Evolutionary conservation across 2,888 invertebrate species (phyloP).

Genomic region (Morinoia aosen): DNA sequence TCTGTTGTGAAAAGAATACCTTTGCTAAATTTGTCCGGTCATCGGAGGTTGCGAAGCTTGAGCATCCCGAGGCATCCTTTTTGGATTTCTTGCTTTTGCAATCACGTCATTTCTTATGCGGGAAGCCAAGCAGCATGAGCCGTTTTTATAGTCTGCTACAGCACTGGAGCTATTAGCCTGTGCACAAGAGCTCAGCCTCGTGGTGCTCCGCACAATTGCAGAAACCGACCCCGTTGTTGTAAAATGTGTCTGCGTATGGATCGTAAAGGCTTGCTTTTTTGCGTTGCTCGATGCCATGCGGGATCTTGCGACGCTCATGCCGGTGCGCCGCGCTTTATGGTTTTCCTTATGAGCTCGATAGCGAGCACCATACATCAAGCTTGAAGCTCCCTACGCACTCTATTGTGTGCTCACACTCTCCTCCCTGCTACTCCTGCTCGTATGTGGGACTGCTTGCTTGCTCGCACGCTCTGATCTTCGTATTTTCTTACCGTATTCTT

Average conservation of each 20-base stretch:
- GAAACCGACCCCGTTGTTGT: slow-evolving; percentile 36
- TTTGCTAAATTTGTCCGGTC: not conserved
- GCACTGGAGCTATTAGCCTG: slow-evolving; percentile 42
- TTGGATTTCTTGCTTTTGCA: slow-evolving; percentile 23
- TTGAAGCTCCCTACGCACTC: not conserved
- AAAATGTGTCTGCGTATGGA: slow-evolving; percentile 49
- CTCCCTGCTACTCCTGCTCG: not conserved
- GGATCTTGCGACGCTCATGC: slow-evolving; percentile 39
- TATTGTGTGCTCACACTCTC: not conserved
- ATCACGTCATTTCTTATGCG: slow-evolving; percentile 26
- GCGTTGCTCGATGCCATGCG: slow-evolving; percentile 18
- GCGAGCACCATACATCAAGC: slow-evolving; percentile 20
- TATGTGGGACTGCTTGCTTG: not conserved
- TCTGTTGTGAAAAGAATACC: not conserved
- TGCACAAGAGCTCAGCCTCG: slow-evolving; percentile 7
- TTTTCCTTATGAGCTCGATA: slow-evolving; percentile 42
- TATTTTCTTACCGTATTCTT: not conserved
- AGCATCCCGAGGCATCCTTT: not conserved
- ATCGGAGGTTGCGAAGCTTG: not conserved
- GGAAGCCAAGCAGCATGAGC: not conserved
- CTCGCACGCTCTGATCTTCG: not conserved
- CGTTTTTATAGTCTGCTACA: slow-evolving; percentile 16
- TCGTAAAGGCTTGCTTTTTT: slow-evolving; percentile 49
- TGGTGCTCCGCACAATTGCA: slow-evolving; percentile 45
- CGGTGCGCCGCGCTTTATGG: slow-evolving; percentile 28